phyloP scores from a whole-genome alignment of 2,888 invertebrate genomes.

The Ferrisia virgata region DNA sequence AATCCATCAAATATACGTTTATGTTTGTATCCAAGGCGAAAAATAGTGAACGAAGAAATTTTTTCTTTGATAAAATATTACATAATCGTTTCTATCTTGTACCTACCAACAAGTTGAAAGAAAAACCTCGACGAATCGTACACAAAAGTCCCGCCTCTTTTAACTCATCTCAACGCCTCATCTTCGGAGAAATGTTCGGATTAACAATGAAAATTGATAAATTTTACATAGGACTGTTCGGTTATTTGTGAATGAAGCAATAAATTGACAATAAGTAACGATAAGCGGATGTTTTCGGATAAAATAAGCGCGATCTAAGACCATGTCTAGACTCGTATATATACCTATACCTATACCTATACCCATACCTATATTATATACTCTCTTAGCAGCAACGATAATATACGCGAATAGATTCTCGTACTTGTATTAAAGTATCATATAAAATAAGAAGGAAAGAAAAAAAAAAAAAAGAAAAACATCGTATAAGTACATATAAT shows the following conservation, averaged over 20 bases:
- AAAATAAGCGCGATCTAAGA: constrained; percentile 16
- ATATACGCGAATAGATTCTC: constrained; percentile 7
- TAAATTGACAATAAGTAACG: constrained; percentile 45
- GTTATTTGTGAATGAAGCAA: constrained; percentile 42
- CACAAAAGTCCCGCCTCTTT: neutral
- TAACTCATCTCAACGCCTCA: neutral
- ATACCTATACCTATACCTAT: too few relatives aligned
- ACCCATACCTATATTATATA: neutral
- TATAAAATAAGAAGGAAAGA: neutral
- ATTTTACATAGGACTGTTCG: neutral
- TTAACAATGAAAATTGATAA: neutral
- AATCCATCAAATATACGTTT: too few relatives aligned
- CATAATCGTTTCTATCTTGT: neutral
- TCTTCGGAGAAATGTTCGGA: neutral
- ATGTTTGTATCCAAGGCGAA: too few relatives aligned
- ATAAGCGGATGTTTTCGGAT: constrained; percentile 44
- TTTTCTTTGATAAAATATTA: too few relatives aligned
- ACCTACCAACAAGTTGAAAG: neutral
- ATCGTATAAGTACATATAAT: constrained; percentile 8
- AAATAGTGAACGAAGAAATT: too few relatives aligned
- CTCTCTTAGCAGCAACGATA: constrained; percentile 9
- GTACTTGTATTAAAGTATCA: neutral
- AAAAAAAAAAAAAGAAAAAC: neutral
- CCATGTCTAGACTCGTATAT: constrained; percentile 34
- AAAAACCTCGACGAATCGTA: neutral